These are phyloP conservation scores for Ophthalmolycus amberensis DNA, from an alignment of 2,113 vertebrate genomes.

Conservation along the genomic window DNA sequence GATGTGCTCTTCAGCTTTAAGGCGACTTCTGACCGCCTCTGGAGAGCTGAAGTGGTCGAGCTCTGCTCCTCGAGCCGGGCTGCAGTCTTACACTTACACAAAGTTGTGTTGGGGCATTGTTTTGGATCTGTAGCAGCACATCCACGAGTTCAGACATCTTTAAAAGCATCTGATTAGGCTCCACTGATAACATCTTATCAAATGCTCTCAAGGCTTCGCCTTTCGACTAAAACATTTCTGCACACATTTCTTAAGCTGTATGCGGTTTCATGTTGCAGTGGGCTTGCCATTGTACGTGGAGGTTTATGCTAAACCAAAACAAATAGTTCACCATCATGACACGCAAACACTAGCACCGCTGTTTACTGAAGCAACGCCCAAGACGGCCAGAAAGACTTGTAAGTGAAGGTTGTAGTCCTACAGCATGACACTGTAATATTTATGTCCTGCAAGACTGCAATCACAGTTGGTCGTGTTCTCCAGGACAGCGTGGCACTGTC, in stretches of 20 bases:
- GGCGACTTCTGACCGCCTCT: neutral
- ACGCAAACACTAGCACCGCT: neutral
- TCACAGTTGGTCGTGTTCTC: conserved; percentile 24
- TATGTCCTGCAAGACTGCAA: conserved; percentile 31
- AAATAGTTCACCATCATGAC: neutral
- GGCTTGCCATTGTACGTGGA: neutral
- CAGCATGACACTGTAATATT: conserved; percentile 42
- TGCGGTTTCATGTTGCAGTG: neutral
- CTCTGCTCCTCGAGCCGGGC: neutral
- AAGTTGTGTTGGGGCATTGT: neutral
- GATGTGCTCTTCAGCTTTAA: conserved; percentile 3
- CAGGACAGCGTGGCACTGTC: conserved; percentile 33
- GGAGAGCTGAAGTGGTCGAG: neutral
- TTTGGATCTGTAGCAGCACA: too few relatives aligned
- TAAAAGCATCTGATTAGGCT: neutral
- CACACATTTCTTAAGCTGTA: neutral
- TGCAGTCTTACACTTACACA: neutral
- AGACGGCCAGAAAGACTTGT: neutral
- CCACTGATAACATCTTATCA: neutral
- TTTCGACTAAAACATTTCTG: too few relatives aligned
- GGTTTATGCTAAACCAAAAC: neutral
- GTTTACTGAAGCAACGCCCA: neutral
- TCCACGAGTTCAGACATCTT: neutral
- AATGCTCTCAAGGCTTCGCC: neutral
- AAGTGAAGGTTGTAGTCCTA: conserved; percentile 25